These are phyloP conservation scores for Trichonephila clavata DNA, from an alignment of 1,140 invertebrate species.

Conservation along the genomic window DNA sequence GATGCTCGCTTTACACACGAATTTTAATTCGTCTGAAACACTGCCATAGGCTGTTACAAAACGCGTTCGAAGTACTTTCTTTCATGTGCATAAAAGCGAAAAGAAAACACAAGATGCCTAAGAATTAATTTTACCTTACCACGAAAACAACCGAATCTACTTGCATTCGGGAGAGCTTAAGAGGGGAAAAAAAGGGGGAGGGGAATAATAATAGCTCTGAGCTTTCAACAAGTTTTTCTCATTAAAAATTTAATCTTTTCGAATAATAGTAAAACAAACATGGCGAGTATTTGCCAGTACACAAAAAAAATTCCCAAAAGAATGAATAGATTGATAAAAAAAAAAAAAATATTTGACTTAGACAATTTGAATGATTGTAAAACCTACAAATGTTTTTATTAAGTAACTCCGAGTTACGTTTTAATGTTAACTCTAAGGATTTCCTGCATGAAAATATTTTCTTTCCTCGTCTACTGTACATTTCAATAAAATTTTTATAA, in stretches of 20 bases:
- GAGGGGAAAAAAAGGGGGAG: too few relatives aligned
- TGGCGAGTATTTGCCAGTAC: background rate
- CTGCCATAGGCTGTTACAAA: background rate
- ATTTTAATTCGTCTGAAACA: background rate
- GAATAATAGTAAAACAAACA: slow-evolving; percentile 29
- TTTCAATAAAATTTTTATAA: background rate
- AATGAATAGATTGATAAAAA: background rate
- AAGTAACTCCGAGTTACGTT: background rate
- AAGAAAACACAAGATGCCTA: background rate
- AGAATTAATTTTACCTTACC: slow-evolving; percentile 12
- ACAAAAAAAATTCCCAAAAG: background rate
- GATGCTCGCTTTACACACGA: background rate
- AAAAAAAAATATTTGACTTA: slow-evolving; percentile 15
- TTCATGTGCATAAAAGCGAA: background rate
- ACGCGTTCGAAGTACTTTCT: background rate
- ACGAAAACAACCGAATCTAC: background rate
- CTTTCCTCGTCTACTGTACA: background rate
- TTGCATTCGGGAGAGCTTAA: background rate
- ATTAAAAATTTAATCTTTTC: slow-evolving; percentile 34
- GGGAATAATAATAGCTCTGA: background rate
- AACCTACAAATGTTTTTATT: slow-evolving; percentile 25
- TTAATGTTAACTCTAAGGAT: slow-evolving; percentile 5
- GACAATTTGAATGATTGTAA: background rate
- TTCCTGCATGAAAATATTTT: background rate
- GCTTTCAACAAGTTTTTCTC: slow-evolving; percentile 47